Percentiles rank a stretch among this genome's conserved stretches.
These are phyloP conservation scores for Oceanodroma leucorhoa DNA, from an alignment of 2,797 vertebrate genomes.

Conservation along the genomic window DNA sequence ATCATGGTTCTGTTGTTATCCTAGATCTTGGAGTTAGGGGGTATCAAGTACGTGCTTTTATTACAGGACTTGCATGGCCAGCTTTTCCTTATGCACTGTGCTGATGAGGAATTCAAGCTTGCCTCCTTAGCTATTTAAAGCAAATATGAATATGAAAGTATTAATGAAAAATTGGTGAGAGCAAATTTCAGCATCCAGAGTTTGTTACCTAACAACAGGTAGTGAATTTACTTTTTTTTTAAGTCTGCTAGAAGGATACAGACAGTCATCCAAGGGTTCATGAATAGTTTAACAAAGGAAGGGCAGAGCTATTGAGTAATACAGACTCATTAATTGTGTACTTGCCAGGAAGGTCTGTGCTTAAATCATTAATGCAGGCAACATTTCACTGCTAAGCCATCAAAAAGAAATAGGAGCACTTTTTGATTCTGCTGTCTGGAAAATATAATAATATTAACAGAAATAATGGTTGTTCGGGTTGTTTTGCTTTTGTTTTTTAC, in stretches of 20 bases:
- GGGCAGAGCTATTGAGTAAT: constrained; percentile 89
- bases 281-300: constrained; percentile 86
- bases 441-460: constrained; percentile 57
- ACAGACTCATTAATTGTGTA: constrained; percentile 91
- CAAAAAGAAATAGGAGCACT: constrained; percentile 61
- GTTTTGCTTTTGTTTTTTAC: constrained; percentile 74
- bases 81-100: constrained; percentile 53
- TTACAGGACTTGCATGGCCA: constrained; percentile 25
- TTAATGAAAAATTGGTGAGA: constrained; percentile 19
- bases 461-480: constrained; percentile 67
- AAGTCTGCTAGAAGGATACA: constrained; percentile 53
- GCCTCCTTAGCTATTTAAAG: background rate
- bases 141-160: constrained; percentile 10
- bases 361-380: constrained; percentile 95
- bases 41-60: constrained; percentile 80
- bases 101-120: constrained; percentile 26
- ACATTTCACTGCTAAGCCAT: constrained; percentile 78
- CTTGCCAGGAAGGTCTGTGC: constrained; percentile 83
- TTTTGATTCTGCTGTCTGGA: constrained; percentile 71
- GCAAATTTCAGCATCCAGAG: constrained; percentile 45
- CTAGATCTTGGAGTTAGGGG: constrained; percentile 75
- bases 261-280: constrained; percentile 79
- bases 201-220: constrained; percentile 55
- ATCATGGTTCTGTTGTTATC: constrained; percentile 80
- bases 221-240: background rate